phyloP scores from a whole-genome alignment of 2,113 vertebrate genomes.

The Tupaia tana region DNA sequence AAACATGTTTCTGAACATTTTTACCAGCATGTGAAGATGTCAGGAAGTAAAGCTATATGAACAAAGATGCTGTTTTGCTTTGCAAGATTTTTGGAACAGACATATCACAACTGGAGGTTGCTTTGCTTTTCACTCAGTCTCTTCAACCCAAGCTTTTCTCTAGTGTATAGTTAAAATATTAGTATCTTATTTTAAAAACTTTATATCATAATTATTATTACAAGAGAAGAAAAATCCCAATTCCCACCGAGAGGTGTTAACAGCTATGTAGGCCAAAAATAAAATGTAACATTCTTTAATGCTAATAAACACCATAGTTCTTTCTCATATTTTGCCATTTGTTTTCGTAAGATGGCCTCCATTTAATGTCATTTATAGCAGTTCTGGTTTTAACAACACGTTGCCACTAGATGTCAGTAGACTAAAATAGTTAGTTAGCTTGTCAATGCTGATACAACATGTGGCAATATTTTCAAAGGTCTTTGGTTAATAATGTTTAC shows the following conservation, averaged over 20 bases:
- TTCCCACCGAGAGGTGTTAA: background rate
- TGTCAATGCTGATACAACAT: background rate
- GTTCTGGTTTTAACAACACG: background rate
- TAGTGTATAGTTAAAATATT: slow-evolving; percentile 9
- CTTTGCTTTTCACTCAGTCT: background rate
- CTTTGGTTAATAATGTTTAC: background rate
- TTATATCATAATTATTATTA: slow-evolving; percentile 15
- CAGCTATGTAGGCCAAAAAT: background rate
- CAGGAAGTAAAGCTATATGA: slow-evolving; percentile 1
- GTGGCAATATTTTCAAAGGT: background rate
- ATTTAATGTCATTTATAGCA: background rate
- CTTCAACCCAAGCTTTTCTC: slow-evolving; percentile 38
- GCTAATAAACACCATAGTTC: background rate
- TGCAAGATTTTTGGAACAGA: slow-evolving; percentile 11
- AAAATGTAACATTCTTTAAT: slow-evolving; percentile 25
- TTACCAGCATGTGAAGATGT: background rate
- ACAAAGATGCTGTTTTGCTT: slow-evolving; percentile 38
- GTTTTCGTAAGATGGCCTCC: slow-evolving; percentile 63
- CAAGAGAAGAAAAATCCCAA: background rate
- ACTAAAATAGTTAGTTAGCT: slow-evolving; percentile 59
- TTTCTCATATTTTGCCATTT: slow-evolving; percentile 15
- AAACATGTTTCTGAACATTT: background rate
- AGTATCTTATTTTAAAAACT: slow-evolving; percentile 9
- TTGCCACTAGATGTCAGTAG: slow-evolving; percentile 80
- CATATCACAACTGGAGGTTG: background rate